Base-by-base conservation (phyloP, 2,888 invertebrate genomes). In the Drosophila gaucha region DNA sequence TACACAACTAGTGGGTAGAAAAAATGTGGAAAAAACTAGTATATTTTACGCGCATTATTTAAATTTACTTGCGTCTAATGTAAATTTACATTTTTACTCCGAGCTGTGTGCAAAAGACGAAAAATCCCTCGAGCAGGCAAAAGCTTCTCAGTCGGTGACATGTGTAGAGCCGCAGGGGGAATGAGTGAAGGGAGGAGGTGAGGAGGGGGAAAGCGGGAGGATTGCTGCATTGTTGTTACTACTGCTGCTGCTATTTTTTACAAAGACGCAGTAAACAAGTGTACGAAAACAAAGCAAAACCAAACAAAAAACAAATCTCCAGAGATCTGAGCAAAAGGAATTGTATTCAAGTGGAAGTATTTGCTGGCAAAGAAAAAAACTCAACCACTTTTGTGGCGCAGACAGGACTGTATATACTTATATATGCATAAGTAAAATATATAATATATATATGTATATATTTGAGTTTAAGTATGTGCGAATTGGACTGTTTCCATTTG, bases 21-120 rank as follows among this genome's bases (percentile, higher is more conserved):
- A 52, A 63, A 68, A 63, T 60, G 72, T 67, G 56, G 46, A 73
- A 70, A 76, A 78, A 83, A 78, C 78, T 80, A 80, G 80, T 82
- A 86, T 78, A 86, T 78, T 85, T 84, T 71, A 65, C 87, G 87
- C 87, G 85, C 87, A 85, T 85, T 86, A 84, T 86, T 84, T 86
- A 86, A 84, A 84, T 84, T 84, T 86, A 84, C 82, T 84, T 86
- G 80, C 78, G 68, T 82, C 82, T 82, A 82, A 82, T 85, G 79
- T 82, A 83, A 80, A 82, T 86, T 86, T 86, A 86, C 80, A 82
- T 82, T 78, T 85, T 80, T 70, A 52, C 69, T 65, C 55, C 50
- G 33, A 64, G 59, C 46, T 51, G 16, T 67, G 33, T 62, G 71
- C 44, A 64, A 74, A 66, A 74, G 76, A 57, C 57, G 52, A 62